phyloP scores from a whole-genome alignment of 2,113 vertebrate species.

The Meleagris gallopavo region DNA sequence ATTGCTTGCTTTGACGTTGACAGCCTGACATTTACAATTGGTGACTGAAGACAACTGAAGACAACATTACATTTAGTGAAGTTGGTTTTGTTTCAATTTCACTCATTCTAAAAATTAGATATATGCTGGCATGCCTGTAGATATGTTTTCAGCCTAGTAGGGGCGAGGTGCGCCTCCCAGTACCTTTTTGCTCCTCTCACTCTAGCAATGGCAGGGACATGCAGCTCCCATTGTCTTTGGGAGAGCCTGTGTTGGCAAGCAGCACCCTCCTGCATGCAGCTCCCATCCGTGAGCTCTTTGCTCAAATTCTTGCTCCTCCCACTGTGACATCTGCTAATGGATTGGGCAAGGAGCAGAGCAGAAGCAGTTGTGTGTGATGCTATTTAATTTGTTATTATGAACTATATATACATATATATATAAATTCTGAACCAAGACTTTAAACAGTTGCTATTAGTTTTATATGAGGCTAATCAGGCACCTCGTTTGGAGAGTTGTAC shows the following conservation, averaged over 20 bases:
- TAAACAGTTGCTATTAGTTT: not conserved
- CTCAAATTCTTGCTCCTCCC: not conserved
- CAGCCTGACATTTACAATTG: not conserved
- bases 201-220: rapidly evolving
- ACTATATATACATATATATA: not conserved
- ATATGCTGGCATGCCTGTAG: not conserved
- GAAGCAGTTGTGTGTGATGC: not conserved
- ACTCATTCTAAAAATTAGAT: not conserved
- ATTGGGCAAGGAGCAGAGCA: conserved; percentile 18
- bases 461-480: not conserved
- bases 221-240: not conserved
- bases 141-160: not conserved
- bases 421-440: not conserved
- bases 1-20: not conserved
- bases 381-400: not conserved
- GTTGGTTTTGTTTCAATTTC: not conserved
- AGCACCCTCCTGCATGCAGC: not conserved
- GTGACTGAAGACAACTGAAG: not conserved
- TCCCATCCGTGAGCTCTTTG: not conserved
- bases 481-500: not conserved
- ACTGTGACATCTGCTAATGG: not conserved
- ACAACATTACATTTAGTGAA: not conserved
- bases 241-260: not conserved
- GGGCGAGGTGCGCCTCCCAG: not conserved
- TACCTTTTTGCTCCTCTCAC: not conserved